Evolutionary conservation across 1,140 invertebrate species (phyloP).

Genomic region (Plectrocnemia conspersa): DNA sequence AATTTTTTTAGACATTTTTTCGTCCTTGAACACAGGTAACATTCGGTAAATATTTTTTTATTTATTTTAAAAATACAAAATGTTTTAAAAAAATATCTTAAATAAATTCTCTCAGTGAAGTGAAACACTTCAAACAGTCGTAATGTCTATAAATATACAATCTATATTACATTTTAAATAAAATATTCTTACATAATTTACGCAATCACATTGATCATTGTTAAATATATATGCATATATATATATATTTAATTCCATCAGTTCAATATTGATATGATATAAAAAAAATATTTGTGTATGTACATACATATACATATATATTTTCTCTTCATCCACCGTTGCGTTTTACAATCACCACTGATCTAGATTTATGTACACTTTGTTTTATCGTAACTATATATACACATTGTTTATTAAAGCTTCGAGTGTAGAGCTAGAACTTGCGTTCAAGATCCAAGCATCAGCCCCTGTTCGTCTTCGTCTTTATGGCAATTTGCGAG

Average conservation of each 20-base stretch:
- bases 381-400: slow-evolving; percentile 3
- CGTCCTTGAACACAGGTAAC: too few species aligned
- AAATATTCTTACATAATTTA: neutral
- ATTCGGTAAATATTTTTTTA: too few species aligned
- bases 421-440: neutral
- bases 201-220: neutral
- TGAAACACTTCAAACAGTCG: too few species aligned
- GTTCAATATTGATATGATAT: neutral
- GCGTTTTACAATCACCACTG: neutral
- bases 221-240: neutral
- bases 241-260: neutral
- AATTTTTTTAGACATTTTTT: too few species aligned
- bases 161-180: neutral
- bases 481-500: slow-evolving; percentile 17
- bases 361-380: too few species aligned
- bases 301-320: neutral
- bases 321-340: neutral
- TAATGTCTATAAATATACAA: too few species aligned
- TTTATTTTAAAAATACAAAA: too few species aligned
- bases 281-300: neutral
- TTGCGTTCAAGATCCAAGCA: slow-evolving; percentile 6
- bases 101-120: too few species aligned
- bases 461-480: slow-evolving; percentile 14
- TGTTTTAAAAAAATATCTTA: too few species aligned
- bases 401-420: slow-evolving; percentile 1